Conservation (phyloP, 2,113 vertebrate genomes). For the Haemorhous mexicanus region DNA sequence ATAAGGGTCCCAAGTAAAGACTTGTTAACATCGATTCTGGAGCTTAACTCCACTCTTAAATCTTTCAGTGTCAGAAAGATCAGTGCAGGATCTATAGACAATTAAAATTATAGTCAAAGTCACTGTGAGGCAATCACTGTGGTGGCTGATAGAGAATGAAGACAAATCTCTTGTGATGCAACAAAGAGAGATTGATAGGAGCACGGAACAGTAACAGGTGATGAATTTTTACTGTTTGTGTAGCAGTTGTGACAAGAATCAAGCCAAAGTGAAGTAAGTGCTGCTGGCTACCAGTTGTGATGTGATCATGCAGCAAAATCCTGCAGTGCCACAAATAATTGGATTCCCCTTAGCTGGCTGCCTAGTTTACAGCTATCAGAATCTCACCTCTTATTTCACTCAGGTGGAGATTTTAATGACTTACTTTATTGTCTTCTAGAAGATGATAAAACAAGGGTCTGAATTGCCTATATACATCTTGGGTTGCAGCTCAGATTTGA, state of each 20-base stretch:
- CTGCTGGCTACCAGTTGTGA: not conserved
- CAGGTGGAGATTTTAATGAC: not conserved
- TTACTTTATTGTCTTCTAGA: not conserved
- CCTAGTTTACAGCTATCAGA: not conserved
- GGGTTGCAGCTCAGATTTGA: not conserved
- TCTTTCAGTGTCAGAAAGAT: not conserved
- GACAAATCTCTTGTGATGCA: not conserved
- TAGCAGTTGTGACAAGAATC: not conserved
- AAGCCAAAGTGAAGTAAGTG: not conserved
- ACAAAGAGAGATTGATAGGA: not conserved
- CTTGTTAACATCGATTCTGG: not conserved
- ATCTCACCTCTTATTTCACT: conserved; percentile 16
- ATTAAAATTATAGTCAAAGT: conserved; percentile 30
- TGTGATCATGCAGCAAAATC: not conserved
- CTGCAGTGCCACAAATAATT: not conserved
- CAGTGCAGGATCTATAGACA: not conserved
- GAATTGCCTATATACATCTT: not conserved
- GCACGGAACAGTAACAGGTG: not conserved
- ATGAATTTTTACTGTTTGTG: not conserved
- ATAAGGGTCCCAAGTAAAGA: conserved; percentile 15
- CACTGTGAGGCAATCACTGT: not conserved
- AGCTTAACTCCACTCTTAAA: not conserved
- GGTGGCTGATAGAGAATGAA: not conserved
- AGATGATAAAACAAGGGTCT: not conserved
- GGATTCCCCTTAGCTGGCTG: not conserved